Base-by-base conservation (phyloP, 2,797 vertebrate genomes). In the Salmo trutta region DNA sequence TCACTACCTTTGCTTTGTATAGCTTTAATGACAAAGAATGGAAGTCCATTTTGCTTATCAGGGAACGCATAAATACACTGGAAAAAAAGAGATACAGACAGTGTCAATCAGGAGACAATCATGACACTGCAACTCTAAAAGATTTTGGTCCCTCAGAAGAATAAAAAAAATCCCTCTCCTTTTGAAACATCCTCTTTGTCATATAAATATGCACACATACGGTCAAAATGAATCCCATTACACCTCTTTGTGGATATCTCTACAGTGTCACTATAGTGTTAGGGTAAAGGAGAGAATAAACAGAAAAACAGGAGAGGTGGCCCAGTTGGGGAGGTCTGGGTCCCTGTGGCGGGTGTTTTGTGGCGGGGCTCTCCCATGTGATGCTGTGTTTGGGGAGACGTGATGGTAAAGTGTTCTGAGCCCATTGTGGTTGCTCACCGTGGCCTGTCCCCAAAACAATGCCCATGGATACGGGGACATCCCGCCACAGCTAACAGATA, bases 341-440 rank as follows among this genome's bases (percentile, higher is more conserved):
- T 59, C n/a, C 52, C 0, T 27, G 14, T 52, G 83, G 84, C n/a
- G 77, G 83, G 78, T 75, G 52, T 79, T 89, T 89, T 95, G 95
- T 94, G 92, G 94, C 88, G 92, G 93, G 93, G 91, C 90, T 73
- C 83, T 93, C 88, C 86, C 87, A 85, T 84, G 81, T 70, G 14
- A 75, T 36, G 80, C 75, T 82, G 83, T 86, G 92, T 94, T 93
- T 81, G 29, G 84, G 88, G 91, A 91, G 93, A 91, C 3, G 79
- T 99, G 98, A 99, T 92, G 96, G 94, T 99, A 97, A 99, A 96
- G 93, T 94, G 96, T 97, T 98, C 93, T 99, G 98, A 98, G 95
- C 93, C 92, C 95, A 95, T 99, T 99, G 97, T 99, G 96, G 96
- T 97, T 98, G 97, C 93, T 98, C 97, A 99, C 93, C 93, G 93